Evolutionary conservation across 2,888 invertebrate species (phyloP).

Genomic region (Noctua fimbriata): DNA sequence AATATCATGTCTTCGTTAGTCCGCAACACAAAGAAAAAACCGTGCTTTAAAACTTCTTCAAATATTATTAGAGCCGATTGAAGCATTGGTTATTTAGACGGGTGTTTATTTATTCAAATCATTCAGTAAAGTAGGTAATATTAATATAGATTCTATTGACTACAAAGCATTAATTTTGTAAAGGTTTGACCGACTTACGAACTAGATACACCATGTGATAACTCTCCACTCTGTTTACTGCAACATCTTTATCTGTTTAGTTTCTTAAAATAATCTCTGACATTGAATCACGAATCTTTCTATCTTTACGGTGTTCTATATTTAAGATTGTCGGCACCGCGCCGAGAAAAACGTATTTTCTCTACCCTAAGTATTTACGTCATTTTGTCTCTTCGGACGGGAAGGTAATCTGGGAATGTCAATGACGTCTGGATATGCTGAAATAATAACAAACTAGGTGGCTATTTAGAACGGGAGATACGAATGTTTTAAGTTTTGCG

Average conservation of each 20-base stretch:
- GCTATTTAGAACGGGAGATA: slow-evolving; percentile 9
- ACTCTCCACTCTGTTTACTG: slow-evolving; percentile 62
- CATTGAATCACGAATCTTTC: slow-evolving; percentile 75
- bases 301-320: slow-evolving; percentile 71
- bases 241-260: slow-evolving; percentile 73
- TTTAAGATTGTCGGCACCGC: slow-evolving; percentile 62
- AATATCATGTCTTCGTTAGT: neutral
- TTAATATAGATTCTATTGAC: slow-evolving; percentile 7
- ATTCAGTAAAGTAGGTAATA: slow-evolving; percentile 9
- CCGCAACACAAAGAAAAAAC: neutral
- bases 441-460: slow-evolving; percentile 18
- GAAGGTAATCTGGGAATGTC: slow-evolving; percentile 20
- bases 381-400: slow-evolving; percentile 24
- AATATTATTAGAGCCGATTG: neutral
- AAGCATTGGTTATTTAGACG: neutral
- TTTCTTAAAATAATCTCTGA: slow-evolving; percentile 78
- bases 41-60: neutral
- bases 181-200: slow-evolving; percentile 15
- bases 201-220: slow-evolving; percentile 39
- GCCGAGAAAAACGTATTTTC: slow-evolving; percentile 49
- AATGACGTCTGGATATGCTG: slow-evolving; percentile 27
- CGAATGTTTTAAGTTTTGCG: slow-evolving; percentile 24
- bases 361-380: slow-evolving; percentile 50
- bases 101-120: slow-evolving; percentile 36
- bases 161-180: neutral